phyloP scores from a whole-genome alignment of 1,140 invertebrate species.

The Megalonaias nervosa region DNA sequence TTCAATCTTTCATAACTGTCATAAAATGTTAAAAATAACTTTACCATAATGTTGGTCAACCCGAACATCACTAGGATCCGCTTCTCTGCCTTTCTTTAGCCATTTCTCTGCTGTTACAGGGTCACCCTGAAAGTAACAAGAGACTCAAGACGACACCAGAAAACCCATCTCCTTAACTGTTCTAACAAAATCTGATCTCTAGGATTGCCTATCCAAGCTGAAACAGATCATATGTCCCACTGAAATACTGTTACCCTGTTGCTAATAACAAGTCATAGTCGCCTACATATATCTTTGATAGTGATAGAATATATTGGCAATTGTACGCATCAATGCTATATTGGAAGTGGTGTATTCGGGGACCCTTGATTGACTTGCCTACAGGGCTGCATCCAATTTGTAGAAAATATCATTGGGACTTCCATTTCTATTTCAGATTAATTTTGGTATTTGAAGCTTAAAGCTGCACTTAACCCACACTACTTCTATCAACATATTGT shows the following conservation, averaged over 20 bases:
- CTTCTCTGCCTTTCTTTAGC: conserved; percentile 86
- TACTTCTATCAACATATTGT: too few relatives aligned
- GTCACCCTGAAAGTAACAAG: conserved; percentile 81
- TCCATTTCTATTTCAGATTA: too few relatives aligned
- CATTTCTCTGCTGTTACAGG: conserved; percentile 88
- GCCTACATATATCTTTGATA: background rate
- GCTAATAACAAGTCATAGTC: background rate
- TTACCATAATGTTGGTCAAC: conserved; percentile 89
- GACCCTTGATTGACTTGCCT: too few relatives aligned
- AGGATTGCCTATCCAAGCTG: too few relatives aligned
- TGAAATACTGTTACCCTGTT: background rate
- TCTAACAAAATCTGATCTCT: too few relatives aligned
- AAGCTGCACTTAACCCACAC: too few relatives aligned
- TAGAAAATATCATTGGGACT: too few relatives aligned
- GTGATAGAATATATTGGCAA: background rate
- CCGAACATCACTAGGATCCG: conserved; percentile 87
- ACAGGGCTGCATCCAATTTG: too few relatives aligned
- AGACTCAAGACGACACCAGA: conserved; percentile 5
- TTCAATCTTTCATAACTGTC: background rate
- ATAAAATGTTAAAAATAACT: background rate
- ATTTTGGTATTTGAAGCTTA: too few relatives aligned
- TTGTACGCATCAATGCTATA: background rate
- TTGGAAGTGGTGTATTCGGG: too few relatives aligned
- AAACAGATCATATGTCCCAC: background rate
- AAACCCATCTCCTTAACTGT: too few relatives aligned